Base-by-base conservation (phyloP, 2,797 vertebrate species). In the Anniella stebbinsi region DNA sequence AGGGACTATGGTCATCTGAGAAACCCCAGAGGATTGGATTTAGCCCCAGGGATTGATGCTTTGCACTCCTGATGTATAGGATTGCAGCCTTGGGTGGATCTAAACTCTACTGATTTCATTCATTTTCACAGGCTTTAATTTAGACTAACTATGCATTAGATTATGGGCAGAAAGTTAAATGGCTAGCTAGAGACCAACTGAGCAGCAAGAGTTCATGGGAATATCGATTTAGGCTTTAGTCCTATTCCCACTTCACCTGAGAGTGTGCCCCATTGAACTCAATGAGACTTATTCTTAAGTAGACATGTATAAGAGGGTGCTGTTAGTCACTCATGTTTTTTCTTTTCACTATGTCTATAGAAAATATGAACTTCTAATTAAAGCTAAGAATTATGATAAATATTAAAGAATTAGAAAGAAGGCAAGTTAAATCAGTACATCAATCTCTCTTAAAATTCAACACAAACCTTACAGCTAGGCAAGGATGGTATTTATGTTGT, bases 401-500 rank as follows among this genome's bases (percentile, higher is more conserved):
- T 84, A n/a, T 87, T 48, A 82, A 4, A 82, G 21, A 76, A 48
- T 11, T 57, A 45, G 45, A 89, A 17, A 76, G 63, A 89, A 17
- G 25, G 15, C 23, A 92, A 67, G 25, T 66, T 41, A 88, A 21
- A 69, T 67, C 57, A 86, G 54, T 60, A 80, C 67, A 54, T 87
- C 33, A 17, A 36, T 91, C 13, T 90, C 45, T 15, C 18, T 80
- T 85, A 80, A 84, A 38, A 67, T 82, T 72, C 41, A 2, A 89
- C 82, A 84, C 54, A 91, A 91, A 81, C 2, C 17, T 90, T 17
- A 80, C 25, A 38, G 18, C 41, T 89, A 88, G 54, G 57, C 28
- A 88, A 90, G 60, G 63, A 0, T 76, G 30, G 8, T 41, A 38
- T 33, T 57, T 80, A 54, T 91, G 60, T 48, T 48, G 45, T 33